A percentile compares a stretch with the other conserved stretches of the same genome.
phyloP scores from a whole-genome alignment of 2,888 invertebrate species.

The Neoaliturus tenellus region DNA sequence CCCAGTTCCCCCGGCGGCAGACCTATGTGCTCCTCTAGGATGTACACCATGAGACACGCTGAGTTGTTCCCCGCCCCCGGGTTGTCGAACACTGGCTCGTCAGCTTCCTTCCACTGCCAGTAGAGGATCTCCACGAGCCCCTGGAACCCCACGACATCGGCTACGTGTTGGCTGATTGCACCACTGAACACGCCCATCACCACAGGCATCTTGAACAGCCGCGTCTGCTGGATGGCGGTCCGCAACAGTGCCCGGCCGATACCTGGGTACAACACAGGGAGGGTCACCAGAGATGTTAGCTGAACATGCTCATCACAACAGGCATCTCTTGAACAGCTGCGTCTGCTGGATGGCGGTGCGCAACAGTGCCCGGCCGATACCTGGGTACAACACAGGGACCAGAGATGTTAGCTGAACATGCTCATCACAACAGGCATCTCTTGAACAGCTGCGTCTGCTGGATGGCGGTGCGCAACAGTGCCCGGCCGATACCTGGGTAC shows the following conservation, averaged over 20 bases:
- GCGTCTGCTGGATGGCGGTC: constrained; percentile 34
- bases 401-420: too few relatives aligned
- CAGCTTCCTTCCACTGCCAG: constrained; percentile 72
- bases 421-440: too few relatives aligned
- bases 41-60: constrained; percentile 20
- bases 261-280: too few relatives aligned
- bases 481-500: too few relatives aligned
- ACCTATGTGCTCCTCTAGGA: not conserved
- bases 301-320: too few relatives aligned
- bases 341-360: too few relatives aligned
- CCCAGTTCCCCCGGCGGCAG: not conserved
- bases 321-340: too few relatives aligned
- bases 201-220: constrained; percentile 30
- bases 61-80: constrained; percentile 75
- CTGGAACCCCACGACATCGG: constrained; percentile 65
- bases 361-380: too few relatives aligned
- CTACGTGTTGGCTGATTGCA: constrained; percentile 65
- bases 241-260: constrained; percentile 38
- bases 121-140: constrained; percentile 72
- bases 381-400: too few relatives aligned
- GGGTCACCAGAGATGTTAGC: too few relatives aligned
- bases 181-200: constrained; percentile 45
- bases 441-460: too few relatives aligned
- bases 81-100: constrained; percentile 73
- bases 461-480: too few relatives aligned